Evolutionary conservation across 2,797 vertebrate species (phyloP), one percentile per base, ranked within the genome.

Genomic region (Ptychadena robeensis): DNA sequence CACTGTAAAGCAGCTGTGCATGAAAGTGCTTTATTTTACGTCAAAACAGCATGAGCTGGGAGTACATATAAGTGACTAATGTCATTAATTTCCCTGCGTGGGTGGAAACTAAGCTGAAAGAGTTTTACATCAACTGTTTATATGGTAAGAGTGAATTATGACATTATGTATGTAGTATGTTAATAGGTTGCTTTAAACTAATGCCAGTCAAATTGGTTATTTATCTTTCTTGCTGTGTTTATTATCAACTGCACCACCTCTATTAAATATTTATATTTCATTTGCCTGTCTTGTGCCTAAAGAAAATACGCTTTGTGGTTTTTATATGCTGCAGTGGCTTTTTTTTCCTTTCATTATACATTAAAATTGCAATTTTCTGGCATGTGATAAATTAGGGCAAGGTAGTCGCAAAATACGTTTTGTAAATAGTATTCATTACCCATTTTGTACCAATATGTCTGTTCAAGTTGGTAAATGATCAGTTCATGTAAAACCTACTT

Each of bases 11-110:
- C 40, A 69, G 65, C 31, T 68, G 73, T n/a, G n/a, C 34, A 25
- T 65, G 32, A 63, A 38, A 40, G 40, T 73, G 57, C 68, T 71
- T 80, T 70, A 69, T 71, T 71, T 37, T 80, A 18, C 72, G 57
- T 80, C 78, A 80, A 37, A 70, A 59, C 69, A 40, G 38, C 61
- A 78, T 80, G 68, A 72, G 78, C 12, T 15, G 68, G 68, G 79
- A 80, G 79, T 72, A 59, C 18, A 71, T 63, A 80, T 27, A 48
- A 71, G 18, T 73, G 59, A 73, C 28, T 65, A 71, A 72, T 81
- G 59, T 81, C 59, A 81, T 81, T 81, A 81, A 64, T 81, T 48
- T 81, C 69, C 37, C 69, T 44, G 69, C 69, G 79, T 72, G 69
- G 68, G 79, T 65, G 68, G 79, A 40, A 72, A 72, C 69, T 40